Base-by-base conservation (phyloP, 2,797 vertebrate species). In the Myripristis jacobus region DNA sequence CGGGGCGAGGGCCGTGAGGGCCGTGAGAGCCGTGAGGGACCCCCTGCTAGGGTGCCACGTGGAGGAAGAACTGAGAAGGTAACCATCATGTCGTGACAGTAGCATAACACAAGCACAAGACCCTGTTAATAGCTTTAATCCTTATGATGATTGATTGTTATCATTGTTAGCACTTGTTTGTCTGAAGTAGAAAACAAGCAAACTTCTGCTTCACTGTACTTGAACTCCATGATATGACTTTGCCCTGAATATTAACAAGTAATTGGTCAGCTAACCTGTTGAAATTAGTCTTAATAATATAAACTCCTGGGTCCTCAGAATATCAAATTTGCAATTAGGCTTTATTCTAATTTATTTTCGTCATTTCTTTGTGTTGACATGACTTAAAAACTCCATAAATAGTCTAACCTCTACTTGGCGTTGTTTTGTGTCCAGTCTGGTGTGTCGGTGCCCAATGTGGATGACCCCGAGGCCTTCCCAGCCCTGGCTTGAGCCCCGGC, bases 401-500 rank as follows among this genome's bases (percentile, higher is more conserved):
- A 16, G 34, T 69, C 31, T 70, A 50, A 71, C 53, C 57, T 80
- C 84, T 91, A 36, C 21, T 24, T 8, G 50, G 21, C 38, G 3
- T 63, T 31, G 11, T 21, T 52, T 63, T 60, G 86, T 19, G 91
- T 87, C 1, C 92, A 99, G 98, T 94, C 94, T 16, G 95, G 93
- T 90, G 95, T 92, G 87, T 97, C 96, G 79, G 97, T 96, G 92
- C 98, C 98, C 86, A 96, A 99, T 15, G 96, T 99, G 94, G 98
- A 99, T 79, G 97, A 99, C 93, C 98, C 98, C 69, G 97, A 99
- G 94, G 97, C 98, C 94, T 99, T 99, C 93, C 97, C 98, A 89
- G 98, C 98, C 93, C 94, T 98, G 95, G 96, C 95, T 85, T 99
- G 96, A 95, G 94, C 86, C 91, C 88, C 79, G 73, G 94, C 93